Evolutionary conservation across 2,888 invertebrate genomes (phyloP).

Genomic region (Agriopis marginaria): DNA sequence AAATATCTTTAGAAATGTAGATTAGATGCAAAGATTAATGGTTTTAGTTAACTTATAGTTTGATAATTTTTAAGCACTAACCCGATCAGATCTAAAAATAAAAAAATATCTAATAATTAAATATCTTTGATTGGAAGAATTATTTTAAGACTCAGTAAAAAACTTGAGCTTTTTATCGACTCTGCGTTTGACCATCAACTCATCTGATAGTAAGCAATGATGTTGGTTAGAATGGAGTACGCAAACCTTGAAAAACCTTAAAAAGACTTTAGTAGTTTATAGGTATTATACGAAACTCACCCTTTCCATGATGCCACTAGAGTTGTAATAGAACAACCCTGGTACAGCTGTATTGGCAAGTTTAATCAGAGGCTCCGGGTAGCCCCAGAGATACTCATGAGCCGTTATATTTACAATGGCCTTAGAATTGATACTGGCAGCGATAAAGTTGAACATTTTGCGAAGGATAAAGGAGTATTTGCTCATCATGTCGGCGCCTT

Average conservation of each 20-base stretch:
- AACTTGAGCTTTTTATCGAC: too few relatives aligned
- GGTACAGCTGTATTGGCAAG: conserved; percentile 68
- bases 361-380: conserved; percentile 49
- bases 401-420: conserved; percentile 75
- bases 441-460: conserved; percentile 86
- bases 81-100: too few relatives aligned
- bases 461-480: conserved; percentile 85
- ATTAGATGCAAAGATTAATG: too few relatives aligned
- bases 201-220: too few relatives aligned
- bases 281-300: conserved; percentile 66
- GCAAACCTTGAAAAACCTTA: neutral
- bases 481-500: conserved; percentile 76
- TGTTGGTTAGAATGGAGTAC: neutral
- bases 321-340: conserved; percentile 89
- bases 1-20: too few relatives aligned
- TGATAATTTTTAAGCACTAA: too few relatives aligned
- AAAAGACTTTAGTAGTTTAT: neutral
- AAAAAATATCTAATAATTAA: too few relatives aligned
- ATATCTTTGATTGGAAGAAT: too few relatives aligned
- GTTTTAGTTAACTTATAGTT: too few relatives aligned
- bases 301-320: conserved; percentile 91
- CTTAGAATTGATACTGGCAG: conserved; percentile 83
- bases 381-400: conserved; percentile 53
- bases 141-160: too few relatives aligned
- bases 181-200: too few relatives aligned